A percentile compares a stretch with the other conserved stretches of the same genome.
phyloP scores from a whole-genome alignment of 2,888 invertebrate species.

The Limnephilus rhombicus region DNA sequence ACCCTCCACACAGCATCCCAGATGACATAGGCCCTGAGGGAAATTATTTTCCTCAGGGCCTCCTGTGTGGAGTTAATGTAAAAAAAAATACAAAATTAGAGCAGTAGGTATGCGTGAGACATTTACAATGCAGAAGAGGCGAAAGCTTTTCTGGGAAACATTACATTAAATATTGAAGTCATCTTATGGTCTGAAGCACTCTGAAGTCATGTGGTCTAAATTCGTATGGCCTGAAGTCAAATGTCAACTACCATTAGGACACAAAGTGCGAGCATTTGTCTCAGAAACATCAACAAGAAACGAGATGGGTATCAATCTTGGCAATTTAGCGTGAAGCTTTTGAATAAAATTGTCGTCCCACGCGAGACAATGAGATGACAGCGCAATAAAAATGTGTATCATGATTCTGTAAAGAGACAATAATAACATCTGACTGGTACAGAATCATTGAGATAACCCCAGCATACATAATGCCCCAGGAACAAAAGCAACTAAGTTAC shows the following conservation, averaged over 20 bases:
- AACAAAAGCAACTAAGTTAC: neutral
- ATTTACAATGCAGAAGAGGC: neutral
- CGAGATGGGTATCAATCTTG: conserved; percentile 22
- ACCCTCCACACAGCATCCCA: too few species aligned
- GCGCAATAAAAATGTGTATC: conserved; percentile 38
- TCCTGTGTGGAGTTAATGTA: too few species aligned
- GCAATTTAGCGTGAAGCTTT: conserved; percentile 39
- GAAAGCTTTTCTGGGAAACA: conserved; percentile 2
- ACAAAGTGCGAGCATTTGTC: conserved; percentile 32
- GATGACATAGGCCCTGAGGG: too few species aligned
- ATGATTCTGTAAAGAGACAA: conserved; percentile 15
- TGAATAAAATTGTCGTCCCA: conserved; percentile 32
- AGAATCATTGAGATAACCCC: neutral
- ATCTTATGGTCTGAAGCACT: neutral
- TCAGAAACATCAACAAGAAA: neutral
- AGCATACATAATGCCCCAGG: conserved; percentile 2
- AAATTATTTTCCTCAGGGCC: too few species aligned
- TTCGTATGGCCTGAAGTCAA: neutral
- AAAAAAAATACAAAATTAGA: too few species aligned
- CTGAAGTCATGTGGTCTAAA: too few species aligned
- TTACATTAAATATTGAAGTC: neutral
- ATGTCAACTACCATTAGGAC: neutral
- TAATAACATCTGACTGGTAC: neutral
- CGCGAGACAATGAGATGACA: conserved; percentile 30
- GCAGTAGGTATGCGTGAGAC: too few species aligned